phyloP scores from a whole-genome alignment of 2,113 vertebrate species.

The Aldabrachelys gigantea region DNA sequence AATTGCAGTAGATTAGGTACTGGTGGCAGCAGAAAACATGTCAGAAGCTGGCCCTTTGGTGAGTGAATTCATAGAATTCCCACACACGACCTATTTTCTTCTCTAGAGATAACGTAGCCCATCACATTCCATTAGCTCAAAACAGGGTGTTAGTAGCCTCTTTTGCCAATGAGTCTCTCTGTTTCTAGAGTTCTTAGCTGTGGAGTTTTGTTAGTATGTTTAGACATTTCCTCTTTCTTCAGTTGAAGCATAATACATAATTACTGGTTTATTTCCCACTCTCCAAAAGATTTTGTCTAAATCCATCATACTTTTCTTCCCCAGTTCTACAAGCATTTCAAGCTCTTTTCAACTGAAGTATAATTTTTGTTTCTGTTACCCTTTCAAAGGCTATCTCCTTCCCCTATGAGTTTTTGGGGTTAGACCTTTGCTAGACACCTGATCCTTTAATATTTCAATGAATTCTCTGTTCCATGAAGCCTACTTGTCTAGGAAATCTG shows the following conservation, averaged over 20 bases:
- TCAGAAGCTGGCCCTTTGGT: neutral
- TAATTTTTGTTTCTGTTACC: neutral
- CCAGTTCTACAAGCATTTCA: conserved; percentile 10
- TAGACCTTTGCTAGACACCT: neutral
- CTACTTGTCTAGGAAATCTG: neutral
- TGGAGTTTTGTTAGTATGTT: neutral
- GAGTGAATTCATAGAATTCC: neutral
- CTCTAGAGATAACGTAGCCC: neutral
- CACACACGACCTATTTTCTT: neutral
- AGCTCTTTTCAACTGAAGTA: neutral
- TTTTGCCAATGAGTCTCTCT: neutral
- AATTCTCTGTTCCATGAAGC: neutral
- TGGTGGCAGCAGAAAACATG: neutral
- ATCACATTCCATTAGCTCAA: neutral
- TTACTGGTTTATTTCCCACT: conserved; percentile 8
- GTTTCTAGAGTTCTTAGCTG: neutral
- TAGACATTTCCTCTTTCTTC: neutral
- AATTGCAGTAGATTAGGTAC: neutral
- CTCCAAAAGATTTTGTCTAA: neutral
- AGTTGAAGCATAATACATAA: neutral
- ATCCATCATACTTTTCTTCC: neutral
- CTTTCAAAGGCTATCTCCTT: neutral
- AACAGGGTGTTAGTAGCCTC: neutral
- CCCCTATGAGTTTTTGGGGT: neutral
- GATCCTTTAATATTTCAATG: neutral